Conservation (phyloP, 2,888 invertebrate genomes). For the Alloplasta piceator region DNA sequence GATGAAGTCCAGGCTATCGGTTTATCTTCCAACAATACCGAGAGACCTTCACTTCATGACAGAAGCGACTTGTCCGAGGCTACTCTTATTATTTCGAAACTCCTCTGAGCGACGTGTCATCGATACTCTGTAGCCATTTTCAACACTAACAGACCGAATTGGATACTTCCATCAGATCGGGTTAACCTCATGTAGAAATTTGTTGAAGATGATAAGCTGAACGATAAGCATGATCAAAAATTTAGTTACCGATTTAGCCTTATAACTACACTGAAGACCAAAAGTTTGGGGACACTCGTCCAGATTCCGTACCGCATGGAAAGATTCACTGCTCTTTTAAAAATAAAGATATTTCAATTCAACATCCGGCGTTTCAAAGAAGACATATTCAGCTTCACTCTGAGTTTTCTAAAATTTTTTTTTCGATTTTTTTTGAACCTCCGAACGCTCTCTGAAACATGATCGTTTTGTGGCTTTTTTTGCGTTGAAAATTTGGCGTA, state of each 20-base stretch:
- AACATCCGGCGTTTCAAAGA: no score
- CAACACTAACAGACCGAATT: conserved; percentile 25
- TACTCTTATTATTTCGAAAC: neutral
- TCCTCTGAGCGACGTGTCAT: conserved; percentile 29
- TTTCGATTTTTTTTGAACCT: no score
- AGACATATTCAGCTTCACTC: no score
- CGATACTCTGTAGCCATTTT: conserved; percentile 36
- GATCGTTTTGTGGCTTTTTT: no score
- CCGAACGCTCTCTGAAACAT: no score
- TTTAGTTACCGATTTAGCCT: neutral
- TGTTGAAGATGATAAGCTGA: neutral
- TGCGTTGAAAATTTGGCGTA: no score
- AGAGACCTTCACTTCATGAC: conserved; percentile 8
- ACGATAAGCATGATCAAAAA: neutral
- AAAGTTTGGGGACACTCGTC: no score
- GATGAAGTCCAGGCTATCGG: neutral
- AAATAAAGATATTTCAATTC: no score
- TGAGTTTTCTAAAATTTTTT: no score
- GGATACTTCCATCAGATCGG: neutral
- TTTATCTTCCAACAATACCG: conserved; percentile 19
- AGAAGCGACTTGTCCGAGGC: neutral
- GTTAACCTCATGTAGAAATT: neutral
- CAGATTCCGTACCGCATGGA: no score
- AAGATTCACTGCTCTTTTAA: no score
- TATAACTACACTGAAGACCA: no score